phyloP scores from a whole-genome alignment of 2,113 vertebrate genomes.

The Thryonomys swinderianus region DNA sequence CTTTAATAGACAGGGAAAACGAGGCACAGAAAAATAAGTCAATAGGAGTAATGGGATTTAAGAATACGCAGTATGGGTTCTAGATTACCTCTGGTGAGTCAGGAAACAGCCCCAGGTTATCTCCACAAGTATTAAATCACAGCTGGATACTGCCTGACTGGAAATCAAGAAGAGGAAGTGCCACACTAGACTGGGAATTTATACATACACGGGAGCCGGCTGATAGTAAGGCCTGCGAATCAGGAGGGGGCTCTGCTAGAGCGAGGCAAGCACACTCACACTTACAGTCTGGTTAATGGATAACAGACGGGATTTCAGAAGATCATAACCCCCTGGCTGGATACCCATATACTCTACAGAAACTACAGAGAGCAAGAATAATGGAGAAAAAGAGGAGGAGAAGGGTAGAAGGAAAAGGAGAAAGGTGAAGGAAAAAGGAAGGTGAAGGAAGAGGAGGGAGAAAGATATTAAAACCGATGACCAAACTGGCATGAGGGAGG shows the following conservation, averaged over 20 bases:
- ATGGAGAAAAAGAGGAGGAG: neutral
- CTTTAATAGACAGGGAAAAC: slow-evolving; percentile 35
- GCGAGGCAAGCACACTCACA: neutral
- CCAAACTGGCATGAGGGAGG: neutral
- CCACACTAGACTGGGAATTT: neutral
- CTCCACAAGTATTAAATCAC: slow-evolving; percentile 22
- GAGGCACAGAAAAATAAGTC: slow-evolving; percentile 9
- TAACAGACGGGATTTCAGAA: slow-evolving; percentile 29
- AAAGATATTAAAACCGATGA: neutral
- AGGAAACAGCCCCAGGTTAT: neutral
- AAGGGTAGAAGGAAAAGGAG: too few relatives aligned
- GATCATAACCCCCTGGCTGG: neutral
- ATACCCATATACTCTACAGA: neutral
- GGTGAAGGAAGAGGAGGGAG: neutral
- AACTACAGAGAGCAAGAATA: neutral
- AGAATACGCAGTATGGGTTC: slow-evolving; percentile 5
- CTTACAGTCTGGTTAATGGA: neutral
- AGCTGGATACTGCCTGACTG: neutral
- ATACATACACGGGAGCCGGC: neutral
- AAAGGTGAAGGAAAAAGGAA: neutral
- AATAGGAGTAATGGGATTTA: neutral
- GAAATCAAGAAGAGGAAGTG: slow-evolving; percentile 7
- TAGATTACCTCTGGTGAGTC: neutral
- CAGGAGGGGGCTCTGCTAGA: neutral
- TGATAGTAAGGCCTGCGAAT: neutral